Base-by-base conservation (phyloP, 1,140 invertebrate species). In the Teleopsis dalmanni region DNA sequence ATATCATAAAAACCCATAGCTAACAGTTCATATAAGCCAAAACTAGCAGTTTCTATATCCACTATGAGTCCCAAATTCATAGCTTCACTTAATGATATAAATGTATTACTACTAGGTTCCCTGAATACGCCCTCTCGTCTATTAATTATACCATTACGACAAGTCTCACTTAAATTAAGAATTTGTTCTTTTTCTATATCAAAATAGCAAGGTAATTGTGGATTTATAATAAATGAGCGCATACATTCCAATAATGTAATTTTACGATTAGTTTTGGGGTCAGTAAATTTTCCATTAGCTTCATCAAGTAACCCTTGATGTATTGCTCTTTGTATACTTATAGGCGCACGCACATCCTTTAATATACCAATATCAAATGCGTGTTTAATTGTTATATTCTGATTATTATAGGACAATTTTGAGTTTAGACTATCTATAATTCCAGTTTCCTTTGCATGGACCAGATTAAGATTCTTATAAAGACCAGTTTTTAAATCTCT, bases 301-400 rank as follows among this genome's bases (percentile, higher is more conserved):
- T 87, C 84, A 56, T 88, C 83, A 61, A 92, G 92, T 0, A 91
- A 70, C 3, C 90, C 90, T 72, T 91, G 85, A 68, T 91, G 87
- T 37, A 94, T 81, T 2, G 87, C 86, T 66, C 85, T 76, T 62
- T 93, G 91, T 25, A 95, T 63, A 6, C 88, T 91, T n/a, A 92
- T 78, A 1, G 87, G 79, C 3, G 84, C 83, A 70, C 84, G 84
- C 50, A 81, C 85, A 63, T 92, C 89, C 48, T 88, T 75, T 13
- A 92, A 75, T 36, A 91, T 76, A 40, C 87, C 88, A 47, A 80
- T 76, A 61, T 90, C 82, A 53, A 91, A 85, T 4, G 89, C 88
- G 69, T 91, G 83, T 38, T 77, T 77, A 21, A 95, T 71, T n/a
- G 80, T 80, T 29, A 92, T 78, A 54, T 84, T 80, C 42, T 76